Percentiles rank a stretch among this genome's conserved stretches.
Conservation (phyloP, 2,113 vertebrate species). For the Pseudopodoces humilis region DNA sequence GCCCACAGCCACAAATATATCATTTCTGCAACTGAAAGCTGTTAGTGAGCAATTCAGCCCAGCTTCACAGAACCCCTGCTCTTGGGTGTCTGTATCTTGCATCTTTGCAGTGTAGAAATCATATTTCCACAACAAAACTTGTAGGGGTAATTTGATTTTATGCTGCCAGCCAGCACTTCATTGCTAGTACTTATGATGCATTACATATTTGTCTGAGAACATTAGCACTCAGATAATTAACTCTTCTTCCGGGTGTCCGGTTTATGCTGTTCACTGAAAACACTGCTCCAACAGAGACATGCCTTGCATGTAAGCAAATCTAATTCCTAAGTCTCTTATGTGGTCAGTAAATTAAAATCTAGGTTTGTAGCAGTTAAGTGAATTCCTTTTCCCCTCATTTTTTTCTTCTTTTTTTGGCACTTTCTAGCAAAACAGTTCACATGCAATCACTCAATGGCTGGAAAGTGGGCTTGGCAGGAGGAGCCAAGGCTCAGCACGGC, state of each 20-base stretch:
- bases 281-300: background rate
- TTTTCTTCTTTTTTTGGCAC: background rate
- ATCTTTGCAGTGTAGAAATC: background rate
- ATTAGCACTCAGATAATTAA: constrained; percentile 61
- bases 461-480: constrained; percentile 34
- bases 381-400: background rate
- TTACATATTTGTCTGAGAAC: constrained; percentile 41
- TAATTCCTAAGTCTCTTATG: constrained; percentile 47
- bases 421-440: constrained; percentile 11
- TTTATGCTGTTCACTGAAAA: constrained; percentile 26
- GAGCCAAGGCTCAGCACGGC: background rate
- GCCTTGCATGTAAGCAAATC: background rate
- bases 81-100: background rate
- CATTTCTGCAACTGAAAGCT: background rate
- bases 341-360: constrained; percentile 53
- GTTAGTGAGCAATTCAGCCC: background rate
- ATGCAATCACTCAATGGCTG: background rate
- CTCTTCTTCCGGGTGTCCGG: background rate
- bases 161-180: constrained; percentile 3
- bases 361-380: background rate
- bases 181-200: constrained; percentile 27
- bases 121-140: constrained; percentile 50
- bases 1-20: background rate
- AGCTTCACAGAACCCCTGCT: background rate
- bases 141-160: constrained; percentile 56